These are phyloP conservation scores for Notothenia coriiceps DNA, from an alignment of 2,113 vertebrate species.

Conservation along the genomic window DNA sequence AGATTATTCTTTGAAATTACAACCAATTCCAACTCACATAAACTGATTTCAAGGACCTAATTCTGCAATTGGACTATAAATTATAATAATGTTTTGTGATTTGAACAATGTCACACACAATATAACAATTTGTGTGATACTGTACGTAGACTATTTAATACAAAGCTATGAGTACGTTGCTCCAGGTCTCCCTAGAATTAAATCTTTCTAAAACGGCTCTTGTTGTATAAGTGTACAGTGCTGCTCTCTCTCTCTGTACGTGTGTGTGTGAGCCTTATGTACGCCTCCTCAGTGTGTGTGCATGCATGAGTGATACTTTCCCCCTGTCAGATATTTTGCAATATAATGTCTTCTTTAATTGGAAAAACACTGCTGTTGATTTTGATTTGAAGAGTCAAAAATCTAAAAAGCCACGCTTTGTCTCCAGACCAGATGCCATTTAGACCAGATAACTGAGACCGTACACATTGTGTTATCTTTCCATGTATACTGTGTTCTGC, in stretches of 20 bases:
- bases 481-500: slow-evolving; percentile 6
- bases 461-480: slow-evolving; percentile 5
- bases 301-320: slow-evolving; percentile 42
- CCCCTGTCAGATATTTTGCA: slow-evolving; percentile 33
- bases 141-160: background rate
- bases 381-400: slow-evolving; percentile 49
- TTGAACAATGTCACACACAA: background rate
- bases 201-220: slow-evolving; percentile 9
- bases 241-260: background rate
- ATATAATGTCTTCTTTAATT: slow-evolving; percentile 16
- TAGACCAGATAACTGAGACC: slow-evolving; percentile 1
- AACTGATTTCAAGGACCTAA: slow-evolving; percentile 38
- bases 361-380: slow-evolving; percentile 27
- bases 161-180: slow-evolving; percentile 13
- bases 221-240: slow-evolving; percentile 8
- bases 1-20: slow-evolving; percentile 47
- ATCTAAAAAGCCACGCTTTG: slow-evolving; percentile 18
- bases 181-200: background rate
- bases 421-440: background rate
- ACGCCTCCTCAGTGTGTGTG: slow-evolving; percentile 6
- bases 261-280: no score
- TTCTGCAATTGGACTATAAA: slow-evolving; percentile 9
- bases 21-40: slow-evolving; percentile 33
- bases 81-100: slow-evolving; percentile 8
- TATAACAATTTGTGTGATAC: background rate